A percentile compares a stretch with the other conserved stretches of the same genome.
These are phyloP conservation scores for Lycodopsis pacificus DNA, from an alignment of 2,797 vertebrate species.

Conservation along the genomic window DNA sequence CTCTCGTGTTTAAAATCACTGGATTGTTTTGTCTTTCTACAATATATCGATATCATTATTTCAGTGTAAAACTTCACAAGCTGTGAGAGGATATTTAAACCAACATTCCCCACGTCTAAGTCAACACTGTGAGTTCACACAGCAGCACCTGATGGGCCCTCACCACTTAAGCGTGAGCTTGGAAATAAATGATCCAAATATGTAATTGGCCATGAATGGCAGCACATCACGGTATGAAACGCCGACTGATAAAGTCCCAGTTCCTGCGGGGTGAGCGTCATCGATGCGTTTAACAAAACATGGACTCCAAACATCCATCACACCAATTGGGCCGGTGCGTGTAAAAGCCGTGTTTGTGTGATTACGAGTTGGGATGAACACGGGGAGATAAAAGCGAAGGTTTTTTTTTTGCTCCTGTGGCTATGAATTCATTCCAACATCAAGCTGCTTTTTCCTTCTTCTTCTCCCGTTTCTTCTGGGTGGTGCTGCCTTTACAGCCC, in stretches of 20 bases:
- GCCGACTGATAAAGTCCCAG: background rate
- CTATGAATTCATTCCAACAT: conserved; percentile 33
- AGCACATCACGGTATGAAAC: conserved; percentile 8
- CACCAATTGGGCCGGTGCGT: background rate
- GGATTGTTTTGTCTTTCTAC: background rate
- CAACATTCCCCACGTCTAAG: background rate
- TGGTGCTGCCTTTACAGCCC: conserved; percentile 34
- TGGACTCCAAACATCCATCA: conserved; percentile 5
- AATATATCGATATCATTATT: background rate
- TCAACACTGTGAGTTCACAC: conserved; percentile 8
- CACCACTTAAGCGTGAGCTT: background rate
- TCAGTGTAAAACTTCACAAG: background rate
- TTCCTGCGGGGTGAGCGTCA: background rate
- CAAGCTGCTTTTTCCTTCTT: conserved; percentile 28
- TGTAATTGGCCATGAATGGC: conserved; percentile 9
- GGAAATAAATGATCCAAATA: conserved; percentile 8
- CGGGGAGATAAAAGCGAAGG: conserved; percentile 35
- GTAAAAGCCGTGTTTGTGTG: conserved; percentile 28
- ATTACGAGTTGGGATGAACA: conserved; percentile 26
- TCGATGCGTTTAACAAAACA: background rate
- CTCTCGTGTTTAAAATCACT: background rate
- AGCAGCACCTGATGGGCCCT: conserved; percentile 3
- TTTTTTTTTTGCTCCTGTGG: conserved; percentile 16
- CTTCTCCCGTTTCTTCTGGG: conserved; percentile 27
- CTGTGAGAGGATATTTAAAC: background rate